A percentile compares a stretch with the other conserved stretches of the same genome.
These are phyloP conservation scores for Diabrotica virgifera DNA, from an alignment of 1,140 invertebrate species.

Conservation along the genomic window DNA sequence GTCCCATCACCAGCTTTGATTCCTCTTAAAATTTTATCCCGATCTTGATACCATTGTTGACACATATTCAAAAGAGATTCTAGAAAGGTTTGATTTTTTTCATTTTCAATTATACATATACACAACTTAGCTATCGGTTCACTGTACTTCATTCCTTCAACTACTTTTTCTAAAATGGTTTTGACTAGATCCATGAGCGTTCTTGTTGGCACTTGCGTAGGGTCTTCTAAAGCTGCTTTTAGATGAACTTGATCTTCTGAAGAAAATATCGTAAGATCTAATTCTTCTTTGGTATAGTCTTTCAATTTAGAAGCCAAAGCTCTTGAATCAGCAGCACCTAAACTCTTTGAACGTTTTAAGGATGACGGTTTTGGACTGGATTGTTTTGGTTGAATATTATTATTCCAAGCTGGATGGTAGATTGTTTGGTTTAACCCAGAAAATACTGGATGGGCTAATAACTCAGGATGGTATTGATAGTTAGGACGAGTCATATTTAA, in stretches of 20 bases:
- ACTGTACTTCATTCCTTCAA: slow-evolving; percentile 74
- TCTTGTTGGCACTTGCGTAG: slow-evolving; percentile 72
- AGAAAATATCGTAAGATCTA: slow-evolving; percentile 71
- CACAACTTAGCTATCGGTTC: slow-evolving; percentile 77
- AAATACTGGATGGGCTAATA: slow-evolving; percentile 31
- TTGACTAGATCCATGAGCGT: slow-evolving; percentile 81
- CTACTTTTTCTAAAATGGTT: slow-evolving; percentile 72
- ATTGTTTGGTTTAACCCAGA: slow-evolving; percentile 35
- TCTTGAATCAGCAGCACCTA: slow-evolving; percentile 66
- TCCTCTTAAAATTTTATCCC: slow-evolving; percentile 60
- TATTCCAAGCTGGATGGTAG: slow-evolving; percentile 33
- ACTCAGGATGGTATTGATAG: slow-evolving; percentile 46
- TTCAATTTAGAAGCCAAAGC: slow-evolving; percentile 52
- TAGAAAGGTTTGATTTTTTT: slow-evolving; percentile 81
- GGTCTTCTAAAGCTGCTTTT: slow-evolving; percentile 73
- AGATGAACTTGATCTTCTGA: slow-evolving; percentile 68
- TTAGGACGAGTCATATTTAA: slow-evolving; percentile 47
- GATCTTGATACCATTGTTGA: slow-evolving; percentile 85
- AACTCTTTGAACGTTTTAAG: slow-evolving; percentile 78
- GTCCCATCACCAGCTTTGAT: slow-evolving; percentile 58
- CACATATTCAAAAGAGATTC: slow-evolving; percentile 85
- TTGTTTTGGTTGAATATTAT: slow-evolving; percentile 25
- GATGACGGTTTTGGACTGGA: slow-evolving; percentile 38
- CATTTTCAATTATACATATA: slow-evolving; percentile 81
- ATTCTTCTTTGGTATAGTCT: slow-evolving; percentile 60